These are phyloP conservation scores for Drosophila repleta DNA, from an alignment of 1,140 invertebrate species.

Conservation along the genomic window DNA sequence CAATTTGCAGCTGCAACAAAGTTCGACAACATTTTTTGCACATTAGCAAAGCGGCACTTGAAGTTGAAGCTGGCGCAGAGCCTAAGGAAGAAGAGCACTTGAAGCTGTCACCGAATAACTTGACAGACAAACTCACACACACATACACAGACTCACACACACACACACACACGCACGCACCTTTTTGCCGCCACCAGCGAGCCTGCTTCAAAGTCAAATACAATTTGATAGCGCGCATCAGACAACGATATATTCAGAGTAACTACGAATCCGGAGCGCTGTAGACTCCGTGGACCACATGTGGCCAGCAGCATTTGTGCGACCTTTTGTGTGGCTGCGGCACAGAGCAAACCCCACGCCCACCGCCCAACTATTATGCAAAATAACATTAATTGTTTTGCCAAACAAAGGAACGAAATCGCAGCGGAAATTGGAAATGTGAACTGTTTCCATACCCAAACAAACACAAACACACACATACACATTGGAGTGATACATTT, in stretches of 20 bases:
- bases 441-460: constrained; percentile 3
- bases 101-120: constrained; percentile 61
- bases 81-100: constrained; percentile 36
- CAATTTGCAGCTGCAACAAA: constrained; percentile 47
- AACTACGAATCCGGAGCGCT: background rate
- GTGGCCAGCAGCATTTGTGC: constrained; percentile 36
- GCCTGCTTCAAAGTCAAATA: constrained; percentile 67
- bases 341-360: background rate
- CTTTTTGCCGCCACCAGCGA: no score
- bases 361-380: constrained; percentile 65
- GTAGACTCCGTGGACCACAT: constrained; percentile 48
- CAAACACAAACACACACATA: background rate
- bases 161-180: constrained; percentile 25
- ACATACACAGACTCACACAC: constrained; percentile 35
- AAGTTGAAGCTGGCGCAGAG: constrained; percentile 36
- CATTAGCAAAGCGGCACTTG: constrained; percentile 67
- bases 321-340: constrained; percentile 14
- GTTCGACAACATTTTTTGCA: constrained; percentile 70
- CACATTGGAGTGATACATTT: constrained; percentile 57
- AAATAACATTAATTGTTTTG: constrained; percentile 80
- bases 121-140: constrained; percentile 42
- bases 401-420: constrained; percentile 69
- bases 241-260: background rate
- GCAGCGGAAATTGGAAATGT: constrained; percentile 50
- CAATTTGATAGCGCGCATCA: constrained; percentile 64